Evolutionary conservation across 2,888 invertebrate genomes (phyloP).

Genomic region (Dermolepida albohirtum): DNA sequence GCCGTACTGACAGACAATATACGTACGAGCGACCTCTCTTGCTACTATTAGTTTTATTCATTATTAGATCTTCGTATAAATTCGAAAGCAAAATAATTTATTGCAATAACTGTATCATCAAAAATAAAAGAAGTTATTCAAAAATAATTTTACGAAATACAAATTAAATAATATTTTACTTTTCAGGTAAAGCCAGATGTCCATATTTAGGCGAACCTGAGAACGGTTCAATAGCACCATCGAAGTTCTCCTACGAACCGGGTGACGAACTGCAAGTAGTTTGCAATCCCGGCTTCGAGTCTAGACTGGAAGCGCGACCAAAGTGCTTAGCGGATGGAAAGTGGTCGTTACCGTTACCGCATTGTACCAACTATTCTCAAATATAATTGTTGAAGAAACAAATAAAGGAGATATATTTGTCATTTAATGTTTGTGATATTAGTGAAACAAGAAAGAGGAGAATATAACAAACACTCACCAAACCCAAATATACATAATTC

Average conservation of each 20-base stretch:
- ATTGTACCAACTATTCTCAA: conserved; percentile 72
- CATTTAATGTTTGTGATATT: conserved; percentile 52
- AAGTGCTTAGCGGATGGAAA: conserved; percentile 75
- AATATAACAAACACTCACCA: conserved; percentile 33
- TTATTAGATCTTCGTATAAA: too few relatives aligned
- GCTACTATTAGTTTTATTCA: too few relatives aligned
- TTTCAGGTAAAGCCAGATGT: conserved; percentile 77
- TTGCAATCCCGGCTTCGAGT: conserved; percentile 75
- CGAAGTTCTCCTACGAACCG: conserved; percentile 80
- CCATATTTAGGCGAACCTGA: conserved; percentile 79
- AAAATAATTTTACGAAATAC: too few relatives aligned
- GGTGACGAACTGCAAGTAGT: conserved; percentile 78
- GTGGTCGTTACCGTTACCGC: conserved; percentile 77
- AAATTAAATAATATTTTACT: conserved; percentile 32
- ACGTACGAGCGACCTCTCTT: too few relatives aligned
- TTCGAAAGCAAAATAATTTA: too few relatives aligned
- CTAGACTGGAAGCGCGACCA: conserved; percentile 65
- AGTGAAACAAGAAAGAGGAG: conserved; percentile 33
- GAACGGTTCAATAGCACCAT: conserved; percentile 76
- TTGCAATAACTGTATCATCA: too few relatives aligned
- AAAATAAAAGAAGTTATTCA: too few relatives aligned
- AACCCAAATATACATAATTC: conserved; percentile 34
- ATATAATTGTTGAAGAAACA: conserved; percentile 53
- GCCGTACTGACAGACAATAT: too few relatives aligned
- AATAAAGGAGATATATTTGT: conserved; percentile 41